A percentile compares a stretch with the other conserved stretches of the same genome.
These are phyloP conservation scores for Erinaceus europaeus DNA, from an alignment of 2,113 vertebrate species.

Conservation along the genomic window DNA sequence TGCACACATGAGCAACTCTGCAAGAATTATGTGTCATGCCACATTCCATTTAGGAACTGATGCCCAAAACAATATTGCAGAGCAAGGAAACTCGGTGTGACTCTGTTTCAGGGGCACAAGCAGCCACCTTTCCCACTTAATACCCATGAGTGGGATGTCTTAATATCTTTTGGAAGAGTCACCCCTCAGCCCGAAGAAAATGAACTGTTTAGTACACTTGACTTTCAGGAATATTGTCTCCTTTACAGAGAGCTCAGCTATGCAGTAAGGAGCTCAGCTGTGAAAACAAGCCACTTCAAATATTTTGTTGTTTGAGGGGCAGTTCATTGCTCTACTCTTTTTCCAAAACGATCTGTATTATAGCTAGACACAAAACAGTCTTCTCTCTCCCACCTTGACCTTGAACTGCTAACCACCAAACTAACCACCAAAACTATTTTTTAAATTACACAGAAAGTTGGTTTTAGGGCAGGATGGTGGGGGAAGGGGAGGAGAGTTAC, in stretches of 20 bases:
- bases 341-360: neutral
- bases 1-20: constrained; percentile 35
- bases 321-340: neutral
- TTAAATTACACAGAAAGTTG: neutral
- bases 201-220: neutral
- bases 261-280: neutral
- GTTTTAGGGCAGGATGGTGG: neutral
- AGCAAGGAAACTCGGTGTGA: constrained; percentile 1
- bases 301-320: neutral
- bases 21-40: constrained; percentile 56
- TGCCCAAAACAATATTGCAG: constrained; percentile 19
- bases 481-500: neutral
- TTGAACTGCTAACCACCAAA: neutral
- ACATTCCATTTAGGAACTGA: constrained; percentile 52
- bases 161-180: neutral
- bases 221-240: neutral
- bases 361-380: neutral
- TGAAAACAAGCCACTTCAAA: neutral
- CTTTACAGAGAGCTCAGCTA: neutral
- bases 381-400: neutral
- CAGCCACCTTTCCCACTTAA: neutral
- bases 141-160: neutral
- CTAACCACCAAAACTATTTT: neutral
- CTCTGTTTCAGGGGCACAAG: neutral
- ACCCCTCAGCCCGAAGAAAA: neutral